These are phyloP conservation scores for Escarpia spicata DNA, from an alignment of 2,888 invertebrate genomes.

Conservation along the genomic window DNA sequence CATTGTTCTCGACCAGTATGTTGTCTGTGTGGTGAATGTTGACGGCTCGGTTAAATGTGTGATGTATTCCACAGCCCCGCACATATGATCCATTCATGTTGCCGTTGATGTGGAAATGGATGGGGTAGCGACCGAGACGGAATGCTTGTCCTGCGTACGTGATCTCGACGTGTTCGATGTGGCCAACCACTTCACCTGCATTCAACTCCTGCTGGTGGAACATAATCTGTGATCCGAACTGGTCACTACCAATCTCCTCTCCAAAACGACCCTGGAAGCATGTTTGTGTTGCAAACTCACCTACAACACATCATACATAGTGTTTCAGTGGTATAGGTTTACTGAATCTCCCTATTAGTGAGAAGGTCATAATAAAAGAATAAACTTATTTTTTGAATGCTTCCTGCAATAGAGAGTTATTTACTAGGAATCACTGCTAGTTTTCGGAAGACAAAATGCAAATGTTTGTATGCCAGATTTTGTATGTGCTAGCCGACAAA, in stretches of 20 bases:
- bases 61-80: conserved; percentile 41
- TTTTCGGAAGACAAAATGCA: no score
- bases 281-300: conserved; percentile 60
- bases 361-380: no score
- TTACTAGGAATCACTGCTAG: no score
- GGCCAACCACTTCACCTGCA: conserved; percentile 30
- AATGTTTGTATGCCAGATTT: no score
- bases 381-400: no score
- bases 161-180: conserved; percentile 39
- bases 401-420: no score
- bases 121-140: conserved; percentile 47
- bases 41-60: conserved; percentile 45
- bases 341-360: no score
- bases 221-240: conserved; percentile 59
- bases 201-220: conserved; percentile 33
- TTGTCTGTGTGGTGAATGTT: conserved; percentile 45
- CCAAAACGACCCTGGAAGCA: conserved; percentile 62
- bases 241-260: conserved; percentile 58
- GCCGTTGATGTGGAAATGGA: conserved; percentile 49
- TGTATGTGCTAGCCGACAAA: no score
- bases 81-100: conserved; percentile 45
- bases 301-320: conserved; percentile 41
- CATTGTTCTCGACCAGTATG: conserved; percentile 38
- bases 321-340: neutral
- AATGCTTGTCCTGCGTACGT: conserved; percentile 46